These are phyloP conservation scores for Diogma glabrata DNA, from an alignment of 2,888 invertebrate genomes.

Conservation along the genomic window DNA sequence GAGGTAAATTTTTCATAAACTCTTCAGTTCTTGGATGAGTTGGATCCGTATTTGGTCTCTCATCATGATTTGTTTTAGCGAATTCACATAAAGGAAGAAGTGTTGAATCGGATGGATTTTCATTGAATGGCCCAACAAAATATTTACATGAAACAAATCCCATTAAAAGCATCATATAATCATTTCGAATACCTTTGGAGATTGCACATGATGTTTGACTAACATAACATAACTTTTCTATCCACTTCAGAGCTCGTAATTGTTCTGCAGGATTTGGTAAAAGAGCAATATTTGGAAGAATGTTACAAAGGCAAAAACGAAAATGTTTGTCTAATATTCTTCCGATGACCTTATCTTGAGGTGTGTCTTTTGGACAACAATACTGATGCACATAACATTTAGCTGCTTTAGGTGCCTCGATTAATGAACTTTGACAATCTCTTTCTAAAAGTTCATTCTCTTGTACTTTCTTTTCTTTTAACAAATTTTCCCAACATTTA, in stretches of 20 bases:
- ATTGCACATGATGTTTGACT: not conserved
- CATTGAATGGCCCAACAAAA: not conserved
- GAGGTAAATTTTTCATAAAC: conserved; percentile 7
- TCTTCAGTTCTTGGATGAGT: conserved; percentile 3
- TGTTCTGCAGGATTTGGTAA: conserved; percentile 1
- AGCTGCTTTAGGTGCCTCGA: not conserved
- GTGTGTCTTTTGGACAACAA: not conserved
- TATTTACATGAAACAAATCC: not conserved
- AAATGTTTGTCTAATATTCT: conserved; percentile 1
- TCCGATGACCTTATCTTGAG: not conserved
- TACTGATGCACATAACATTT: not conserved
- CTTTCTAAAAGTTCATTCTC: no score
- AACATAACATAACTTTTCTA: not conserved
- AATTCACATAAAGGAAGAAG: not conserved
- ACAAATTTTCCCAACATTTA: not conserved
- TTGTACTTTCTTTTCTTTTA: not conserved
- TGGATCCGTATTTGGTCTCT: conserved; percentile 1
- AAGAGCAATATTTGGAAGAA: not conserved
- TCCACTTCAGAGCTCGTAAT: conserved; percentile 2
- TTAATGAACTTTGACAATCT: no score
- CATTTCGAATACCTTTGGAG: conserved; percentile 1
- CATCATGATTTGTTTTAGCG: not conserved
- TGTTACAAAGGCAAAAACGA: not conserved
- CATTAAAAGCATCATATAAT: not conserved
- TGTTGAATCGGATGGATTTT: not conserved